phyloP scores from a whole-genome alignment of 2,888 invertebrate species.

The Hirtodrosophila confusa region DNA sequence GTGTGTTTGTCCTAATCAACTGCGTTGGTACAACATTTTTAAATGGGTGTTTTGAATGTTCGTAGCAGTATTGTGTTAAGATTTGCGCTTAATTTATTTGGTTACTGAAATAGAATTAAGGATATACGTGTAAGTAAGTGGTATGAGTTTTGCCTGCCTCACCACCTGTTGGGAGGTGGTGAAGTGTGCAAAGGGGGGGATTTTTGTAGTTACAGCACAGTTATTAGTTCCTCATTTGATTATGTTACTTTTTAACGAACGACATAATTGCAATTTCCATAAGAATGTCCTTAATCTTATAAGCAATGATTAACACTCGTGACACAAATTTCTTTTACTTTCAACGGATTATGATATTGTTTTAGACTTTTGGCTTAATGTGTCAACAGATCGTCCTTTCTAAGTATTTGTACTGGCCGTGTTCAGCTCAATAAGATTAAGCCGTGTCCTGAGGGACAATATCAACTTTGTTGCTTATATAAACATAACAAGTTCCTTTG shows the following conservation, averaged over 20 bases:
- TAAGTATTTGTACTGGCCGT: too few relatives aligned
- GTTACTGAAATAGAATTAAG: conserved; percentile 61
- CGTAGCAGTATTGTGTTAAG: conserved; percentile 66
- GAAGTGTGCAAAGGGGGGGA: conserved; percentile 15
- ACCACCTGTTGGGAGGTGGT: conserved; percentile 63
- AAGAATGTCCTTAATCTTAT: not conserved
- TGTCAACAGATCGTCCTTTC: too few relatives aligned
- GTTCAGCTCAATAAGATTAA: not conserved
- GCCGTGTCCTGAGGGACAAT: not conserved
- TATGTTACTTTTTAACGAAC: not conserved
- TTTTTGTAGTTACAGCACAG: not conserved
- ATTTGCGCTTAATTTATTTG: conserved; percentile 66
- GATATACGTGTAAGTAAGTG: conserved; percentile 15
- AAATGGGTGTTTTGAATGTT: conserved; percentile 61
- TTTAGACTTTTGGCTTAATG: too few relatives aligned
- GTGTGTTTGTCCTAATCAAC: conserved; percentile 78
- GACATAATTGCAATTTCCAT: not conserved
- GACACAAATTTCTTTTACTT: too few relatives aligned
- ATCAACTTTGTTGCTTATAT: conserved; percentile 52
- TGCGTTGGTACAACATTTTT: conserved; percentile 82
- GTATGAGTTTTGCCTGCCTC: conserved; percentile 12
- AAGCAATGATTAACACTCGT: not conserved
- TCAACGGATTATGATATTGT: too few relatives aligned
- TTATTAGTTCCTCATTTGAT: not conserved
- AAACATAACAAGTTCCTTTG: conserved; percentile 46